Evolutionary conservation across 2,113 vertebrate genomes (phyloP), one percentile per base, ranked within the genome.

Genomic region (Cercopithecus mona): DNA sequence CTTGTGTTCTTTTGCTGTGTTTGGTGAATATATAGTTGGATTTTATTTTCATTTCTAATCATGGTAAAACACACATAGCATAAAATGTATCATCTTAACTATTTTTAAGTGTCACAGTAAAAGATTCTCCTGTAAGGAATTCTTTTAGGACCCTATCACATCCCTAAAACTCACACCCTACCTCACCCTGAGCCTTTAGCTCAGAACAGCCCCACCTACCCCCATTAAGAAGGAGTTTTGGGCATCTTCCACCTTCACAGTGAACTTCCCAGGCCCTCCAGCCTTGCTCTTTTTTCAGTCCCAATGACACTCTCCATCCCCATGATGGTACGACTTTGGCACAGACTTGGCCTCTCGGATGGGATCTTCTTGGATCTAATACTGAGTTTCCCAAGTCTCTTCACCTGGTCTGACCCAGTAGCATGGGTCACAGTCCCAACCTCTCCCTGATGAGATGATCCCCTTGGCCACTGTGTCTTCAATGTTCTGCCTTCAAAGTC

Each of bases 11-110:
- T 85, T 84, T 79, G 59, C 40, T 90, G 76, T 50, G 59, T 92
- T 96, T 64, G 35, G 68, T 64, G 43, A 90, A 66, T 76, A 48
- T 50, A 35, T 3, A 50, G 57, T 25, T 93, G 40, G 35, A 45
- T 90, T 88, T 93, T 70, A 84, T 61, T 93, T 93, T 93, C 30
- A 76, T 87, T 93, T 95, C 45, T 94, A 55, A 66, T 80, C 45
- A 30, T 59, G 40, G 30, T 35, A 48, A 96, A 94, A 94, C 59
- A 64, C 78, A 38, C 20, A 57, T 8, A 87, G 55, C 75, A 94
- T 59, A 87, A 94, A 76, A 32, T n/a, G 79, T 50, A 89, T 25
- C 61, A 35, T 86, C 48, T 38, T 52, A 85, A 72, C 14, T 16
- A 43, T 55, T 68, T 84, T 79, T 59, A 43, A 52, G 68, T 57